Evolutionary conservation across 2,888 invertebrate species (phyloP), one percentile per base, ranked within the genome.

Genomic region (Eilema sororculum): DNA sequence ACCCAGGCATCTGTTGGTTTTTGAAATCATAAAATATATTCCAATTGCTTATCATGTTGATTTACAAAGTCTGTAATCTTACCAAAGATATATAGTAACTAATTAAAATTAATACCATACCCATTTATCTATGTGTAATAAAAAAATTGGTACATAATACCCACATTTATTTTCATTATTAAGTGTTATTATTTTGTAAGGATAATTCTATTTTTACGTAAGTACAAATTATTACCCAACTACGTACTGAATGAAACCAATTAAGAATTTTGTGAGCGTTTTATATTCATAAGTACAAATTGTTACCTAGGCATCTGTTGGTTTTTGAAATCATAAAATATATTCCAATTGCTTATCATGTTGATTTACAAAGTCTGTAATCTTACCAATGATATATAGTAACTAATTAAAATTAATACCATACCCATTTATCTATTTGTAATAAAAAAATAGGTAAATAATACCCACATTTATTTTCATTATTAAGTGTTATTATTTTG

Each of bases 111-210:
- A 52, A 52, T 52, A 52, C 52, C 52, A 52, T 52, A 52, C 33
- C 33, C 33, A 37, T 12, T 37, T 37, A 37, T 37, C 33, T 37
- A 37, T 37, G 10, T 37, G 33, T 37, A 37, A 37, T 12, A 33
- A 37, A 37, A 12, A 37, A 37, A 37, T 10, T 12, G 33, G 33
- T 33, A 33, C 30, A 33, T 33, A 52, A n/a, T 52, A 52, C 9
- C 52, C 52, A 52, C 52, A 52, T 52, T 52, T 20, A 52, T 52
- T 52, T 52, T 52, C n/a, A 52, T 52, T 52, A 52, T 52, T 52
- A 52, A 52, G 52, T n/a, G 52, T 52, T 52, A 52, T 52, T 52
- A 52, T 52, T 52, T 52, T 52, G 52, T 52, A 52, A 52, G 52
- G 52, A 52, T 52, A 8, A 52, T 52, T 52, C 20, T 52, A 52